Evolutionary conservation across 2,888 invertebrate species (phyloP), one percentile per base, ranked within the genome.

Genomic region (Drosophila conformis): DNA sequence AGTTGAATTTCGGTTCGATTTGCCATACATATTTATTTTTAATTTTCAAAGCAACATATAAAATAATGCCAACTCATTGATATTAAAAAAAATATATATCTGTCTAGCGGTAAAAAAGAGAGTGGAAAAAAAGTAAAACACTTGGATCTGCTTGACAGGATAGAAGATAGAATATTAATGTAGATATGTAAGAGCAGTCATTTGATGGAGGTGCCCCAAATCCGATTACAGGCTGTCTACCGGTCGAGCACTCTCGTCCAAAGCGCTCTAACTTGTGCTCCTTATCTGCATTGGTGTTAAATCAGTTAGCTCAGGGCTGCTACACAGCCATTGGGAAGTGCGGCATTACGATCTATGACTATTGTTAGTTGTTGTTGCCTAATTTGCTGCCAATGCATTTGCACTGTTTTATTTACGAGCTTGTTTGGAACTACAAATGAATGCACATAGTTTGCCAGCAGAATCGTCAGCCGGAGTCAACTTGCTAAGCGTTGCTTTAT

Each of bases 381-480:
- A 78, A 78, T 78, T 78, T 69, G 78, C 67, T 73, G 73, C 63
- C 76, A 74, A 74, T 79, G 77, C 74, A 79, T 67, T 76, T 74
- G 66, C 60, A 67, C 67, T 80, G 73, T 79, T 74, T 79, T 79
- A 79, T 79, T 79, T 74, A 77, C 58, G 78, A 70, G 33, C 48
- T 42, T 65, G 56, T 73, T 69, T 67, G 54, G 54, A 76, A 69
- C 67, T 67, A 51, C 70, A 76, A 69, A 68, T 79, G 79, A 69
- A 70, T 64, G 64, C 21, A 58, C 46, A 70, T 36, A 49, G 77
- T 73, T 69, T 52, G 65, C 49, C 38, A 40, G 27, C 48, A 38
- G 40, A 59, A 63, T 67, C 10, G 25, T 36, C 35, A 54, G 31
- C 27, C 63, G 52, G 48, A 52, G 51, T 58, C 61, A 36, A 42